phyloP scores from a whole-genome alignment of 2,888 invertebrate genomes.

The Tricholauxania praeusta region DNA sequence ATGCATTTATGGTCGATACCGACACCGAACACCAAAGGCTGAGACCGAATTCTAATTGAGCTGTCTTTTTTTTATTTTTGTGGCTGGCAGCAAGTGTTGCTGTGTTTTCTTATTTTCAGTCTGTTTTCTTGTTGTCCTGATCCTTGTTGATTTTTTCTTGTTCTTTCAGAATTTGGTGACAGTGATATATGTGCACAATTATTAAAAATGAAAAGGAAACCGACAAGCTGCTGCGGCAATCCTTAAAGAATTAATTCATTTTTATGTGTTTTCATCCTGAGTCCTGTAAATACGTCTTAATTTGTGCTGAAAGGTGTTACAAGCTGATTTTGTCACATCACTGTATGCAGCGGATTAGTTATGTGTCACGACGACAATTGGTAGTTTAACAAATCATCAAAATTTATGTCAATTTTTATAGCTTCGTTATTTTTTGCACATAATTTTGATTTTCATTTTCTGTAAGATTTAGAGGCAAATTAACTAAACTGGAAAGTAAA shows the following conservation, averaged over 20 bases:
- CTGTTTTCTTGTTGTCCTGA: slow-evolving; percentile 21
- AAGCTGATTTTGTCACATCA: neutral
- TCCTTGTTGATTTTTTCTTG: slow-evolving; percentile 1
- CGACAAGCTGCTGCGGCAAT: slow-evolving; percentile 20
- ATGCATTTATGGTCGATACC: slow-evolving; percentile 38
- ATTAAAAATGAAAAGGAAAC: slow-evolving; percentile 10
- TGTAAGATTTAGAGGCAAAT: too few species aligned
- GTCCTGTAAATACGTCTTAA: neutral
- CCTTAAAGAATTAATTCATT: slow-evolving; percentile 8
- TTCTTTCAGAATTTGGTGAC: slow-evolving; percentile 13
- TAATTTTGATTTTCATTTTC: too few species aligned
- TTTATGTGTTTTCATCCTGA: neutral
- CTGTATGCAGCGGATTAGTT: slow-evolving; percentile 29
- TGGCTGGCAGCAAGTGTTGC: slow-evolving; percentile 28
- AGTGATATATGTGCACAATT: slow-evolving; percentile 29
- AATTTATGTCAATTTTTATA: too few species aligned
- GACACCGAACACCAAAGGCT: neutral
- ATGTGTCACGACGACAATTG: slow-evolving; percentile 20
- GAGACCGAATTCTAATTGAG: slow-evolving; percentile 40
- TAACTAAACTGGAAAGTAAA: too few species aligned
- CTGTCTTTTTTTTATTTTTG: slow-evolving; percentile 38
- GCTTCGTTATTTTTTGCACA: too few species aligned
- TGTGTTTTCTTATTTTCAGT: neutral
- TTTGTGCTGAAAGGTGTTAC: slow-evolving; percentile 8
- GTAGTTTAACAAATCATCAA: too few species aligned